Conservation (phyloP, 2,797 vertebrate species). For the Phoebastria nigripes region DNA sequence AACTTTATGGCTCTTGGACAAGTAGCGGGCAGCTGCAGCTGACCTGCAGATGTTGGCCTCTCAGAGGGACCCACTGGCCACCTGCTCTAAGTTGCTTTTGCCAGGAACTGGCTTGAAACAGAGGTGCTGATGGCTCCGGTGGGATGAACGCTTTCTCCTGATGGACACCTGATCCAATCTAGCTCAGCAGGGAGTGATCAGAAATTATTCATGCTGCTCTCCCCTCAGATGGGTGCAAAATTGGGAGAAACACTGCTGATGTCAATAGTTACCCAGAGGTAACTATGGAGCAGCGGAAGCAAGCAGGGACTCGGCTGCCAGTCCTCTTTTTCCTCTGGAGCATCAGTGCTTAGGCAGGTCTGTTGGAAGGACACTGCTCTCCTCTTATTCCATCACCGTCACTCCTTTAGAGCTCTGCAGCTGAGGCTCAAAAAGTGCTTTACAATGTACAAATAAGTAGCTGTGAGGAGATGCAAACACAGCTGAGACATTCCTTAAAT, state of each 20-base stretch:
- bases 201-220: neutral
- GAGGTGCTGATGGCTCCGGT: neutral
- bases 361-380: neutral
- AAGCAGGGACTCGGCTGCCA: neutral
- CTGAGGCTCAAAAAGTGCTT: neutral
- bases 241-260: neutral
- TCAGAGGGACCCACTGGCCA: neutral
- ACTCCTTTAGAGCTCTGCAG: neutral
- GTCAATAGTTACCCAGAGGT: neutral
- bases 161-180: neutral
- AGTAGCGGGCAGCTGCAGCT: neutral
- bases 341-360: neutral
- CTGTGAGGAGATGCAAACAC: neutral
- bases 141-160: neutral
- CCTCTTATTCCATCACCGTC: neutral
- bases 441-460: neutral
- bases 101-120: neutral
- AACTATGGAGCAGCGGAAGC: neutral
- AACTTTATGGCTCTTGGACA: neutral
- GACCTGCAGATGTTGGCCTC: neutral
- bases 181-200: neutral
- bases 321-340: neutral
- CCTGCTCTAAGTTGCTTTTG: neutral
- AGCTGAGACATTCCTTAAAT: neutral
- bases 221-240: neutral